These are phyloP conservation scores for Apocrypta bakeri DNA, from an alignment of 1,140 invertebrate species.

Conservation along the genomic window DNA sequence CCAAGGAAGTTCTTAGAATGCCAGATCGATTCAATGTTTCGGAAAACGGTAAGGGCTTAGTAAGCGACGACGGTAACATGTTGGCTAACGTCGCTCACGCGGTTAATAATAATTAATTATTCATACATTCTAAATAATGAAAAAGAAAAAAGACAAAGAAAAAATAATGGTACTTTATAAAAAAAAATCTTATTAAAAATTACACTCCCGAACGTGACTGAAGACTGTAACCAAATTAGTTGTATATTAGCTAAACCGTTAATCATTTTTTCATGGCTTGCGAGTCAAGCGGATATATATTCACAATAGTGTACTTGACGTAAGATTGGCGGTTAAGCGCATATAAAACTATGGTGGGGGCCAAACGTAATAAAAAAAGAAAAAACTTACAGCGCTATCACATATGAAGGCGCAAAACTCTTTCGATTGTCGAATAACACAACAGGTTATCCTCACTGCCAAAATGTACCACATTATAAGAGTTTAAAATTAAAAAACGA, in stretches of 20 bases:
- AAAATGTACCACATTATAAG: slow-evolving; percentile 64
- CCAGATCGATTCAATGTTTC: slow-evolving; percentile 66
- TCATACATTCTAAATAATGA: neutral
- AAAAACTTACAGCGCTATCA: slow-evolving; percentile 51
- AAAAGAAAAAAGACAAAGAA: slow-evolving; percentile 39
- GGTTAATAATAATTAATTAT: neutral
- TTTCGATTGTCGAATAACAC: slow-evolving; percentile 57
- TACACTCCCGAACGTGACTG: slow-evolving; percentile 64
- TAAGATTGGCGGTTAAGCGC: slow-evolving; percentile 55
- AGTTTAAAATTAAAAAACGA: slow-evolving; percentile 50
- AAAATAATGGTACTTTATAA: slow-evolving; percentile 48
- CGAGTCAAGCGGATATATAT: neutral
- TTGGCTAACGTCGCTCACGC: slow-evolving; percentile 36
- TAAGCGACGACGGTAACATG: slow-evolving; percentile 66
- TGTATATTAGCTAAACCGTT: slow-evolving; percentile 59
- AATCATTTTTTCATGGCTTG: slow-evolving; percentile 46
- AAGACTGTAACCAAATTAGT: slow-evolving; percentile 69
- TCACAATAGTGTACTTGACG: slow-evolving; percentile 40
- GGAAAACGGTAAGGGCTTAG: slow-evolving; percentile 59
- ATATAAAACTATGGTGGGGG: slow-evolving; percentile 67
- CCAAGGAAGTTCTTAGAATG: slow-evolving; percentile 60
- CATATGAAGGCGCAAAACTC: slow-evolving; percentile 27
- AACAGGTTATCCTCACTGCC: slow-evolving; percentile 70
- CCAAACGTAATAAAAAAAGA: slow-evolving; percentile 60
- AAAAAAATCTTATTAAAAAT: slow-evolving; percentile 47